Evolutionary conservation across 2,888 invertebrate genomes (phyloP).

Genomic region (Homarus gammarus): DNA sequence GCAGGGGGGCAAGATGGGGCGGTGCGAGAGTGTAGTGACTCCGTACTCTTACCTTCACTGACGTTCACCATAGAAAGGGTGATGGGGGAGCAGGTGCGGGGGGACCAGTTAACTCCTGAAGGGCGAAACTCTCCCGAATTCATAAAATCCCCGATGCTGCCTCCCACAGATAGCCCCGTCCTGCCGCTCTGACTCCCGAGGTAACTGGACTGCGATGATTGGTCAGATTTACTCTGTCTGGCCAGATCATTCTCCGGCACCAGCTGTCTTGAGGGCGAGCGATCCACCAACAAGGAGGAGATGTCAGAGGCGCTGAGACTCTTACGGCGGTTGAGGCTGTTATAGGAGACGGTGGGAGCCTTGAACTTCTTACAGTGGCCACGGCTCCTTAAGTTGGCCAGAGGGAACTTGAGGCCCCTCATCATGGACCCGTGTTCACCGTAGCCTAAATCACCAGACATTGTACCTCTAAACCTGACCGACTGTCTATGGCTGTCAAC

Average conservation of each 20-base stretch:
- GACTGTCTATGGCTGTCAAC: background rate
- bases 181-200: slow-evolving; percentile 31
- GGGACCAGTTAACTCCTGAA: slow-evolving; percentile 61
- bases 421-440: slow-evolving; percentile 2
- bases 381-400: slow-evolving; percentile 33
- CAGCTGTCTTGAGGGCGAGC: slow-evolving; percentile 18
- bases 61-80: slow-evolving; percentile 72
- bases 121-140: slow-evolving; percentile 79
- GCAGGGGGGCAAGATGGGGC: background rate
- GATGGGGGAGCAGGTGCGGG: slow-evolving; percentile 73
- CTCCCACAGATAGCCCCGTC: slow-evolving; percentile 77
- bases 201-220: slow-evolving; percentile 47
- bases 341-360: background rate
- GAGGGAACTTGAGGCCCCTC: slow-evolving; percentile 34
- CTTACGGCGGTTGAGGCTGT: slow-evolving; percentile 56
- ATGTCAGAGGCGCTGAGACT: slow-evolving; percentile 73
- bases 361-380: slow-evolving; percentile 15
- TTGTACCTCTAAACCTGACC: background rate
- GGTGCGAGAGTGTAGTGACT: slow-evolving; percentile 40
- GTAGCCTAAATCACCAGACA: background rate
- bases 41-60: slow-evolving; percentile 34
- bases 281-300: slow-evolving; percentile 21
- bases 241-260: slow-evolving; percentile 62
- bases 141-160: slow-evolving; percentile 89
- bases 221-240: slow-evolving; percentile 41